A percentile compares a stretch with the other conserved stretches of the same genome.
These are phyloP conservation scores for Pelvicachromis taeniatus DNA, from an alignment of 2,113 vertebrate genomes.

Conservation along the genomic window DNA sequence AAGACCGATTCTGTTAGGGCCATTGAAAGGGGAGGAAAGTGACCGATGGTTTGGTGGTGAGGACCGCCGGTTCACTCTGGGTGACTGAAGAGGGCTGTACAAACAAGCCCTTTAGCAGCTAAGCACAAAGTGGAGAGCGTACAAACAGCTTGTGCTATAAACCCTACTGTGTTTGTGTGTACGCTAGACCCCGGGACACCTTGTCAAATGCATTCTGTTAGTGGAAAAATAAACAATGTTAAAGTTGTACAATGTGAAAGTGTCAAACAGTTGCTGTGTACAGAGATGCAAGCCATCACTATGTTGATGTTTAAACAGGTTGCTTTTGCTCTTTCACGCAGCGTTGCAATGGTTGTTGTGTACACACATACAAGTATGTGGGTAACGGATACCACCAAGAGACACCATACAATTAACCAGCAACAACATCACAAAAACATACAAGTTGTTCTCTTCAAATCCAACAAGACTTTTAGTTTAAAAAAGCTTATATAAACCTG, in stretches of 20 bases:
- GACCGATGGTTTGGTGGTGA: conserved; percentile 6
- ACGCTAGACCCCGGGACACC: conserved; percentile 26
- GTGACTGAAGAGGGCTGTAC: conserved; percentile 53
- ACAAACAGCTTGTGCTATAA: conserved; percentile 45
- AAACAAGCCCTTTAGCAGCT: conserved; percentile 64
- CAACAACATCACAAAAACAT: background rate
- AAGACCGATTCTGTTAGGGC: conserved; percentile 32
- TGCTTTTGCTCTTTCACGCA: conserved; percentile 40
- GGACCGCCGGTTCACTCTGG: conserved; percentile 45
- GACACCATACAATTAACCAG: background rate
- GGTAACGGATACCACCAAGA: conserved; percentile 21
- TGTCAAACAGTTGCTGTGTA: conserved; percentile 48
- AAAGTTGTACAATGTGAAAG: conserved; percentile 14
- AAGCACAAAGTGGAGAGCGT: conserved; percentile 51
- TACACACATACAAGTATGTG: conserved; percentile 35
- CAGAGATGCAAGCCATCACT: conserved; percentile 34
- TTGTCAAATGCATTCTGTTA: conserved; percentile 44
- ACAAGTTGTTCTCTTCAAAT: background rate
- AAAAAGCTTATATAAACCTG: background rate
- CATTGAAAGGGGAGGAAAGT: conserved; percentile 19
- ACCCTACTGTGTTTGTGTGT: conserved; percentile 18
- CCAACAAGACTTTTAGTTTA: background rate
- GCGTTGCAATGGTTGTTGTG: conserved; percentile 18
- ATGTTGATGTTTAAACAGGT: conserved; percentile 58
- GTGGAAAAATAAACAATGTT: conserved; percentile 61